These are phyloP conservation scores for Eristalis arbustorum DNA, from an alignment of 2,888 invertebrate genomes.

Conservation along the genomic window DNA sequence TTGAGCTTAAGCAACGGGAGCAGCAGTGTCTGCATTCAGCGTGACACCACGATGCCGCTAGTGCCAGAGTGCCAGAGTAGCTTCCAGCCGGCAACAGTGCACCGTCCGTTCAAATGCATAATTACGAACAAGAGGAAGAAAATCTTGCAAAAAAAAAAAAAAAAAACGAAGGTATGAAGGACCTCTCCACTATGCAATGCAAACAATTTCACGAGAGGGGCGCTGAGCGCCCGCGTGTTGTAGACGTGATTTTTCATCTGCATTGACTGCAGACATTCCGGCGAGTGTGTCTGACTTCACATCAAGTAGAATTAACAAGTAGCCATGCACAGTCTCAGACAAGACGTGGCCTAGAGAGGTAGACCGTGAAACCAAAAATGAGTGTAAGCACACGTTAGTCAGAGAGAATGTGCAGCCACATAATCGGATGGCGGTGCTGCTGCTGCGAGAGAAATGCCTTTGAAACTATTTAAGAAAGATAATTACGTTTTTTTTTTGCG, in stretches of 20 bases:
- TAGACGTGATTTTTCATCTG: constrained; percentile 21
- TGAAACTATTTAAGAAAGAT: not conserved
- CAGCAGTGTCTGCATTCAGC: constrained; percentile 1
- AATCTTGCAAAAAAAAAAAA: not conserved
- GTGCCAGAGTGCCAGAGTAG: not conserved
- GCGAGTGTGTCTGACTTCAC: constrained; percentile 2
- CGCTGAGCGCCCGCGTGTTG: constrained; percentile 22
- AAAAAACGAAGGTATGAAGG: not conserved
- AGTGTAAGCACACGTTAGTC: not conserved
- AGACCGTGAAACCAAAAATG: not conserved
- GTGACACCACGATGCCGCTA: constrained; percentile 1
- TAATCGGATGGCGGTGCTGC: not conserved
- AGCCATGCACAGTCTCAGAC: not conserved
- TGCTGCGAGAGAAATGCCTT: not conserved
- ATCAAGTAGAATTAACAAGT: constrained; percentile 34
- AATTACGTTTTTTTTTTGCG: not conserved
- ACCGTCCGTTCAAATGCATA: not conserved
- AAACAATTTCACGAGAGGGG: constrained; percentile 21
- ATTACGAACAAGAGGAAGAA: constrained; percentile 22
- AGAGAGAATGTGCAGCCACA: not conserved
- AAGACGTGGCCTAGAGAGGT: not conserved
- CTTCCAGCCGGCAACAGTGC: too few species aligned
- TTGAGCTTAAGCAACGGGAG: constrained; percentile 13
- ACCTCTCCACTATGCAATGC: not conserved
- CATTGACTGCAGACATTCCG: constrained; percentile 12